phyloP scores from a whole-genome alignment of 2,113 vertebrate genomes.

The Gadus chalcogrammus region DNA sequence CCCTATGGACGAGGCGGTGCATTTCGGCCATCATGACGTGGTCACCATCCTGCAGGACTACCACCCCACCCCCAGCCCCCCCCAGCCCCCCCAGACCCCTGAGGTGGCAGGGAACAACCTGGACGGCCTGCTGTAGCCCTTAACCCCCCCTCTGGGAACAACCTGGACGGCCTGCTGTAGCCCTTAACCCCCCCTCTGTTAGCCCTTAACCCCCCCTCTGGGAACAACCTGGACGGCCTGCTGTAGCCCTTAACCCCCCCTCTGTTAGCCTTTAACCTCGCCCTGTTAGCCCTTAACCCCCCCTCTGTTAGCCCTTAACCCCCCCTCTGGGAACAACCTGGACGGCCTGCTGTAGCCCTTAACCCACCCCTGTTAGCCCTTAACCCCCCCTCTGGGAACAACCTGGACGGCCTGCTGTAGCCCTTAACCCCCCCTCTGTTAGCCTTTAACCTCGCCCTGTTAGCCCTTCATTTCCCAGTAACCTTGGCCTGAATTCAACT shows the following conservation, averaged over 20 bases:
- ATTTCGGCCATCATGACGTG: conserved; percentile 97
- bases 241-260: too few species aligned
- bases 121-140: conserved; percentile 83
- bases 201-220: too few species aligned
- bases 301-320: too few species aligned
- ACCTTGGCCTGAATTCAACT: background rate
- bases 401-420: conserved; percentile 89
- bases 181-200: background rate
- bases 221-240: too few species aligned
- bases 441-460: too few species aligned
- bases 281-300: too few species aligned
- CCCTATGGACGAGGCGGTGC: conserved; percentile 95
- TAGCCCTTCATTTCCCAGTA: background rate
- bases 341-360: too few species aligned
- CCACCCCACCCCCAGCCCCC: conserved; percentile 87
- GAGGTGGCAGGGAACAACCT: conserved; percentile 91
- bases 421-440: too few species aligned
- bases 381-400: conserved; percentile 69
- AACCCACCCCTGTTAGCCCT: too few species aligned
- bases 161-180: background rate
- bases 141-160: background rate
- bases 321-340: too few species aligned
- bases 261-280: too few species aligned
- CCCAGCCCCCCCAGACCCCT: conserved; percentile 63
- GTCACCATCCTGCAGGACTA: conserved; percentile 95